Evolutionary conservation across 2,797 vertebrate species (phyloP), one percentile per base, ranked within the genome.

Genomic region (Micrastur ruficollis): DNA sequence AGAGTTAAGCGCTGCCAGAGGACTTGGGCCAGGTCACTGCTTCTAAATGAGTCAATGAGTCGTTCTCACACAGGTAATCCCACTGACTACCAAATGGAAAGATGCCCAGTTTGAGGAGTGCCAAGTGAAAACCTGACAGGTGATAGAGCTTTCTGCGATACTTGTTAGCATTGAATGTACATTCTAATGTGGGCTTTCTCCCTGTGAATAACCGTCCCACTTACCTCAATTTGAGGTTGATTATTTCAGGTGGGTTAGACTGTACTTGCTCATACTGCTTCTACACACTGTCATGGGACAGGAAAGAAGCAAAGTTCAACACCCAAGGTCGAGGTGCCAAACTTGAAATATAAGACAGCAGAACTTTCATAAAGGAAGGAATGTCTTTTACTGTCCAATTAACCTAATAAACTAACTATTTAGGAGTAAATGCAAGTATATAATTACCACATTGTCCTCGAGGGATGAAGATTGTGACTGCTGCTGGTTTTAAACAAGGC

Each of bases 21-120:
- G 76, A 34, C 82, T 67, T 5, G 8, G n/a, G 56, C 40, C 88
- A 88, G 76, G 75, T 74, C 73, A 58, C 11, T 53, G 20, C 22
- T 81, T 40, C 76, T 62, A 83, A 68, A 58, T 4, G 36, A 63
- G 16, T 29, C 0, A 68, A 58, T 4, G 36, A 63, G 16, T 29
- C 0, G 0, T 31, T 86, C 40, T 73, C 59, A 63, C 31, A 40
- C 1, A 8, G 49, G 11, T 18, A 42, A 38, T 21, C 44, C 49
- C 56, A 8, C 1, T 34, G 55, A 11, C 15, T 23, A 14, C 21
- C 47, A 27, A 46, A 68, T 0, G 4, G 58, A 79, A 81, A 36
- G 38, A 47, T 22, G 11, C 9, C 36, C 10, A n/a, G 1, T 50
- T 56, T 65, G 40, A 89, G 56, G 38, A 59, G 8, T 5, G 34